A percentile compares a stretch with the other conserved stretches of the same genome.
Conservation (phyloP, 2,888 invertebrate species). For the Sepioteuthis lessoniana region DNA sequence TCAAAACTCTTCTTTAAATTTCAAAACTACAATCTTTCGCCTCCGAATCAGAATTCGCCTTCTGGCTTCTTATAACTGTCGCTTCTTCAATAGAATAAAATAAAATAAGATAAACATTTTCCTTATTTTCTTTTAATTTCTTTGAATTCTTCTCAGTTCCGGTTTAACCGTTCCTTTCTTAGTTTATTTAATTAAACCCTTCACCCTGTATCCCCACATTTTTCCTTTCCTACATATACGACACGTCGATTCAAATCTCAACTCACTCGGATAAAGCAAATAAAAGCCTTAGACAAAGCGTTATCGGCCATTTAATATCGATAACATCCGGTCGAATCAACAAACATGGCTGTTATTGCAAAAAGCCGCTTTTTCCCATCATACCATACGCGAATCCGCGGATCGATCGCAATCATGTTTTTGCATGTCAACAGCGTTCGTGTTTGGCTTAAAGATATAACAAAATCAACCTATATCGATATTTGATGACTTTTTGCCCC, state of each 20-base stretch:
- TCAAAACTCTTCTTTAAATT: no score
- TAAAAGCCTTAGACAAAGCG: not conserved
- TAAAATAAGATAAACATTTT: no score
- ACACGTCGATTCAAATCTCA: not conserved
- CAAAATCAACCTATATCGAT: not conserved
- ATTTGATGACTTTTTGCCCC: not conserved
- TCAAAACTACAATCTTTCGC: no score
- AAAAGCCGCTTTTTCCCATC: not conserved
- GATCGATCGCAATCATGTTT: not conserved
- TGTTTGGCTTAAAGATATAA: not conserved
- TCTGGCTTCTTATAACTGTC: no score
- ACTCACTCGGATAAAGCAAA: not conserved
- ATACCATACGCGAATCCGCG: not conserved
- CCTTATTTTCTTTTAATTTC: no score
- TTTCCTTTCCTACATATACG: not conserved
- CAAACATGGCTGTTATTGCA: not conserved
- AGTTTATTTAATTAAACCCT: no score
- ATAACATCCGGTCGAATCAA: not conserved
- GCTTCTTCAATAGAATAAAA: no score
- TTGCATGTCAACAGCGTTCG: not conserved
- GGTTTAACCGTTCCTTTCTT: no score
- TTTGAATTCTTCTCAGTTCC: no score
- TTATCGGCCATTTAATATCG: conserved; percentile 4
- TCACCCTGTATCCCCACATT: no score
- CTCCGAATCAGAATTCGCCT: no score